Percentiles rank a stretch among this genome's conserved stretches.
Evolutionary conservation across 2,113 vertebrate species (phyloP).

Genomic region (Entomyzon cyanotis): DNA sequence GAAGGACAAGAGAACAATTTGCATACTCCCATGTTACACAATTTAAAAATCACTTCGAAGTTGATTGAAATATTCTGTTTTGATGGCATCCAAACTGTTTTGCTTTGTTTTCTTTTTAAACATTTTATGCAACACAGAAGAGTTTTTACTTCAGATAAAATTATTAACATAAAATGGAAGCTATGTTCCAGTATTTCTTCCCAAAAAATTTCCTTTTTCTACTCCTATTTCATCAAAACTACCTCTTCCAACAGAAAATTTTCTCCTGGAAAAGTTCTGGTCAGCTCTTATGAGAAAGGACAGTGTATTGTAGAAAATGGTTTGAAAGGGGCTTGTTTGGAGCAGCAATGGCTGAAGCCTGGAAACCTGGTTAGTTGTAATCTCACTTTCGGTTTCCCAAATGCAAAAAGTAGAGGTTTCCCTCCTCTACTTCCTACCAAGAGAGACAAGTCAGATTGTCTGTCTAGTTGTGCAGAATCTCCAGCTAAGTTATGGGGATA

Average conservation of each 20-base stretch:
- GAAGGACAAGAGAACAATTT: constrained; percentile 13
- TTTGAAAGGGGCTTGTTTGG: neutral
- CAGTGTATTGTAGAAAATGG: neutral
- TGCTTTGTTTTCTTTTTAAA: constrained; percentile 2
- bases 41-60: neutral
- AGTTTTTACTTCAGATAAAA: constrained; percentile 23
- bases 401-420: too few species aligned
- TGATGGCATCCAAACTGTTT: neutral
- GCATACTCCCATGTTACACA: neutral
- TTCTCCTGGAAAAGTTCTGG: neutral
- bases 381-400: neutral
- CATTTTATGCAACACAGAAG: neutral
- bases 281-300: neutral
- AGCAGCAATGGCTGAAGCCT: neutral
- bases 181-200: neutral
- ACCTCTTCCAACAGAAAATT: neutral
- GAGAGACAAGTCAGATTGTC: neutral
- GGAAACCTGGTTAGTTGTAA: neutral
- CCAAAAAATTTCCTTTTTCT: accelerated
- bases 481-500: neutral
- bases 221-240: neutral
- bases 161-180: neutral
- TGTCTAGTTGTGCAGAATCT: neutral
- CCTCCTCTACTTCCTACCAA: neutral
- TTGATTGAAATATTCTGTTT: constrained; percentile 18